phyloP scores from a whole-genome alignment of 2,888 invertebrate species.

The Nemoura dubitans region DNA sequence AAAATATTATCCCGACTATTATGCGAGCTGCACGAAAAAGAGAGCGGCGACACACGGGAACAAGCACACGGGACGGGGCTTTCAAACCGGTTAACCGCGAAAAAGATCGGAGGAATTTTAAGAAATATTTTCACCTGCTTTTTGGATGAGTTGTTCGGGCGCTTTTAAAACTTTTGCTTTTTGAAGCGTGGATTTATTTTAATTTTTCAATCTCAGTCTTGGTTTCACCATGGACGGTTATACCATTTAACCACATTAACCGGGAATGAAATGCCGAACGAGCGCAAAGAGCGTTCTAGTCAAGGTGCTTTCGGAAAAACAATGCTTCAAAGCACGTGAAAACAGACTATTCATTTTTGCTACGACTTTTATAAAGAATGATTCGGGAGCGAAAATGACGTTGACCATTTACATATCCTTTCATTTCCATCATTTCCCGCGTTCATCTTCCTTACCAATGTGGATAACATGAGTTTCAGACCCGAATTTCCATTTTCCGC shows the following conservation, averaged over 20 bases:
- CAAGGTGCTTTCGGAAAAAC: not conserved
- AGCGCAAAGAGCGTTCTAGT: not conserved
- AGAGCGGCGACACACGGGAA: not conserved
- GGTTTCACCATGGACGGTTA: not conserved
- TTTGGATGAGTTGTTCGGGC: not conserved
- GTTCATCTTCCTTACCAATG: not conserved
- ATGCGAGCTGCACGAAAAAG: not conserved
- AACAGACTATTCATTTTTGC: too few species aligned
- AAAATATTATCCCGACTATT: not conserved
- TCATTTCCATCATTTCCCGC: not conserved
- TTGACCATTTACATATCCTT: not conserved
- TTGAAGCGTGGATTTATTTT: constrained; percentile 15
- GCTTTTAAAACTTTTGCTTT: not conserved
- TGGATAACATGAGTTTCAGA: too few species aligned
- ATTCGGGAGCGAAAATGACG: not conserved
- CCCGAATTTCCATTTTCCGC: not conserved
- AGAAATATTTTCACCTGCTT: constrained; percentile 7
- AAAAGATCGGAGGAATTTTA: constrained; percentile 36
- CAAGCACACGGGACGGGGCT: not conserved
- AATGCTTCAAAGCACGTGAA: not conserved
- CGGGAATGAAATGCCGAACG: not conserved
- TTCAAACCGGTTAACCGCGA: not conserved
- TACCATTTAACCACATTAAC: not conserved
- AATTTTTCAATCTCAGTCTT: constrained; percentile 19
- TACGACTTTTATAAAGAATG: not conserved